A percentile compares a stretch with the other conserved stretches of the same genome.
phyloP scores from a whole-genome alignment of 2,888 invertebrate genomes.

The Pandemis heparana region DNA sequence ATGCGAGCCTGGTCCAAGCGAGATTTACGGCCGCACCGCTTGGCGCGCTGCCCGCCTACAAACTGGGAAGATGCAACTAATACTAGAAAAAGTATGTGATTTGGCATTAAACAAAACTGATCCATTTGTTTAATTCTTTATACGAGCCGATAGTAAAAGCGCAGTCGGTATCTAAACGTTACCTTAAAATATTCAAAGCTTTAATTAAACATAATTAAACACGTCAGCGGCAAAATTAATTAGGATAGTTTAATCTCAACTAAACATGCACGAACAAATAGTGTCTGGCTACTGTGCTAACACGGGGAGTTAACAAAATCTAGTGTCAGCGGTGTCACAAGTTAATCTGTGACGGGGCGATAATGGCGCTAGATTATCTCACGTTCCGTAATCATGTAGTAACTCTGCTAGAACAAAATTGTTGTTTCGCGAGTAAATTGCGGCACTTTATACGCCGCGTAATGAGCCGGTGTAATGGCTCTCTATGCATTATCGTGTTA shows the following conservation, averaged over 20 bases:
- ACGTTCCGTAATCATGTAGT: constrained; percentile 62
- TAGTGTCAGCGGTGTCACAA: constrained; percentile 47
- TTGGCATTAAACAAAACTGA: background rate
- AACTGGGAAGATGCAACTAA: constrained; percentile 17
- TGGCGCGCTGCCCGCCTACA: constrained; percentile 42
- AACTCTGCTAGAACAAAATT: constrained; percentile 61
- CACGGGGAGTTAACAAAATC: constrained; percentile 44
- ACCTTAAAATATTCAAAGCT: background rate
- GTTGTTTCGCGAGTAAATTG: constrained; percentile 61
- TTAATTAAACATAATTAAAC: background rate
- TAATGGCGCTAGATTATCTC: constrained; percentile 60
- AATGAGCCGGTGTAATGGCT: constrained; percentile 59
- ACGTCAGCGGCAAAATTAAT: constrained; percentile 11
- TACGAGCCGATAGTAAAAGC: no score
- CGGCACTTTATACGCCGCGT: constrained; percentile 61
- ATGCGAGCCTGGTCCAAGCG: constrained; percentile 68
- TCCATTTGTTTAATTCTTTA: background rate
- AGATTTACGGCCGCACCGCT: constrained; percentile 40
- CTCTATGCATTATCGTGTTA: constrained; percentile 58
- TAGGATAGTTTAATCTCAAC: constrained; percentile 14
- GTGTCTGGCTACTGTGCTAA: constrained; percentile 41
- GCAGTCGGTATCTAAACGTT: background rate
- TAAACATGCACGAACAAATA: constrained; percentile 22
- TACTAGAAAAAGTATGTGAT: background rate
- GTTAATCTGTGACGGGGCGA: constrained; percentile 54